phyloP scores from a whole-genome alignment of 2,888 invertebrate genomes.

The Clusia tigrina region DNA sequence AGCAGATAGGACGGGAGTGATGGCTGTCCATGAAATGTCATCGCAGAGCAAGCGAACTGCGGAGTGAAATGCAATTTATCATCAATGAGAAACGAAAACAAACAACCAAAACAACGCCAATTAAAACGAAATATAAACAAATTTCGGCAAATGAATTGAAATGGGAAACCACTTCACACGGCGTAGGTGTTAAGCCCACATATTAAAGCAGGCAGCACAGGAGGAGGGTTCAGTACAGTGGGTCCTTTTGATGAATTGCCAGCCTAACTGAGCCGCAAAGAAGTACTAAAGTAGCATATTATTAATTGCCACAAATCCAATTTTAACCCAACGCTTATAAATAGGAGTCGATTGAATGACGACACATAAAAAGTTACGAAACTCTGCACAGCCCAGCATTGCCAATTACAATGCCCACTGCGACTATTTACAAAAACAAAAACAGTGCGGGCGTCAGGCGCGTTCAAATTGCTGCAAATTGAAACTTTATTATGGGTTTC shows the following conservation, averaged over 20 bases:
- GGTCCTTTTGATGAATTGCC: not conserved
- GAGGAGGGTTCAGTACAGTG: not conserved
- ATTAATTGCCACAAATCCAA: constrained; percentile 2
- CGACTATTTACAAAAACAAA: no score
- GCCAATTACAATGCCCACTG: not conserved
- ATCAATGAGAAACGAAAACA: no score
- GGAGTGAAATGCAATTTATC: not conserved
- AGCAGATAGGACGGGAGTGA: no score
- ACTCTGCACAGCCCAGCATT: not conserved
- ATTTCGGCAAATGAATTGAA: not conserved
- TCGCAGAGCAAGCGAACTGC: not conserved
- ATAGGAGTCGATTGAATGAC: not conserved
- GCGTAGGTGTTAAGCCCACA: no score
- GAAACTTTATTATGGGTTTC: not conserved
- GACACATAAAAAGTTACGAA: no score
- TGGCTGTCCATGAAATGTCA: not conserved
- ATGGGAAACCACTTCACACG: not conserved
- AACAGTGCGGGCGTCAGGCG: no score
- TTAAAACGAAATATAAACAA: not conserved
- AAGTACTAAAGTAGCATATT: not conserved
- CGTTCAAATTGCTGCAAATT: not conserved
- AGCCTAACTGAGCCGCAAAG: not conserved
- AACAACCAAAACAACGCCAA: not conserved
- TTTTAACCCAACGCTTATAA: not conserved
- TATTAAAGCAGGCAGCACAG: not conserved